Evolutionary conservation across 2,113 vertebrate species (phyloP).

Genomic region (Hylia prasina): DNA sequence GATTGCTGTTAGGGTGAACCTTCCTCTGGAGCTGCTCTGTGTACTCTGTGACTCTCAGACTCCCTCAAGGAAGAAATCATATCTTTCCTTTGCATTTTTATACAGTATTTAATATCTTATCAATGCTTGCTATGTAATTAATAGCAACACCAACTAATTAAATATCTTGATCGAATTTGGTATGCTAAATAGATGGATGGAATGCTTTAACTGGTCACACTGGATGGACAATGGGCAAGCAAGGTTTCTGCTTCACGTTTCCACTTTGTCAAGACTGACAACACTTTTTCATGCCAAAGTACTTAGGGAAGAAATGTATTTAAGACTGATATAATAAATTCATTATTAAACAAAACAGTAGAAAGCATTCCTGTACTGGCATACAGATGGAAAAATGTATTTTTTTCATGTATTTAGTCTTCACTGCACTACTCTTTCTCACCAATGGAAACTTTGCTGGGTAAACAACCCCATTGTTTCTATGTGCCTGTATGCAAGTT

Average conservation of each 20-base stretch:
- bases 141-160: neutral
- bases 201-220: neutral
- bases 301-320: neutral
- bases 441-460: neutral
- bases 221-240: accelerated
- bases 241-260: neutral
- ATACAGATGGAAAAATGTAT: neutral
- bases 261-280: neutral
- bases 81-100: neutral
- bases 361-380: neutral
- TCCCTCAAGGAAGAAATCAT: neutral
- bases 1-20: neutral
- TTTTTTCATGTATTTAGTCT: neutral
- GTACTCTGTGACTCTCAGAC: neutral
- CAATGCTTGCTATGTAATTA: neutral
- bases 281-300: neutral
- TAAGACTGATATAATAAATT: neutral
- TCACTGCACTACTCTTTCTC: neutral
- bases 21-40: neutral
- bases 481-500: neutral
- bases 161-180: neutral
- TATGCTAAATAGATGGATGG: neutral
- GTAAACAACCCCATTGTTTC: neutral
- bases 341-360: neutral
- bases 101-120: neutral